Evolutionary conservation across 1,140 invertebrate genomes (phyloP).

Genomic region (Akabosia matsudoensis): DNA sequence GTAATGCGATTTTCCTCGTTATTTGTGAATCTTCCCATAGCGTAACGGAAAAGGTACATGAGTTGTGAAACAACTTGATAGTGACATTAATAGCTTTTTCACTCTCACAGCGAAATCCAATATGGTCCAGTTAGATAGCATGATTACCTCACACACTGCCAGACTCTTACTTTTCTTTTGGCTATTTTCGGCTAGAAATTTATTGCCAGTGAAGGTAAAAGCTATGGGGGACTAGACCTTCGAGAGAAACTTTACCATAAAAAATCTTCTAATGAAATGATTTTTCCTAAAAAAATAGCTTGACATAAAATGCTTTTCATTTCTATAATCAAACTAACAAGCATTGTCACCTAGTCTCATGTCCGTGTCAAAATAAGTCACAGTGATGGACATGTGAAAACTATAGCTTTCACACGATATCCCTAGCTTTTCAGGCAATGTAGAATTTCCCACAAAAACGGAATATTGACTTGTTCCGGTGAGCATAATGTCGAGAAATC

Average conservation of each 20-base stretch:
- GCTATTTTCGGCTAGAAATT: neutral
- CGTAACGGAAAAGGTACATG: neutral
- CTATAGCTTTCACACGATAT: too few relatives aligned
- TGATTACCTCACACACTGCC: neutral
- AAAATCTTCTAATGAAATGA: too few relatives aligned
- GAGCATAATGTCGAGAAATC: too few relatives aligned
- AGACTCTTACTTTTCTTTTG: neutral
- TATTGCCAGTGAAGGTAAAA: neutral
- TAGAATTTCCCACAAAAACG: too few relatives aligned
- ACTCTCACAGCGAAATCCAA: neutral
- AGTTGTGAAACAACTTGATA: conserved; percentile 1
- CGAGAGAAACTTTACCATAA: neutral
- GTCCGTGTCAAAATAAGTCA: neutral
- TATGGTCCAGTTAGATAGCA: conserved; percentile 3
- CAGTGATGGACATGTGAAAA: conserved; percentile 3
- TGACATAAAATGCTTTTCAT: too few relatives aligned
- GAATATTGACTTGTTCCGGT: too few relatives aligned
- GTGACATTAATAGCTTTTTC: conserved; percentile 1
- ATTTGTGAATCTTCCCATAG: neutral
- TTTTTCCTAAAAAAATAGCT: too few relatives aligned
- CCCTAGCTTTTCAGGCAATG: too few relatives aligned
- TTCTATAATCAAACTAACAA: too few relatives aligned
- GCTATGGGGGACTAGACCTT: neutral
- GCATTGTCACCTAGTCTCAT: too few relatives aligned
- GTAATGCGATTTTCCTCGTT: conserved; percentile 12